Evolutionary conservation across 2,888 invertebrate genomes (phyloP), one percentile per base, ranked within the genome.

Genomic region (Pheosia tremula): DNA sequence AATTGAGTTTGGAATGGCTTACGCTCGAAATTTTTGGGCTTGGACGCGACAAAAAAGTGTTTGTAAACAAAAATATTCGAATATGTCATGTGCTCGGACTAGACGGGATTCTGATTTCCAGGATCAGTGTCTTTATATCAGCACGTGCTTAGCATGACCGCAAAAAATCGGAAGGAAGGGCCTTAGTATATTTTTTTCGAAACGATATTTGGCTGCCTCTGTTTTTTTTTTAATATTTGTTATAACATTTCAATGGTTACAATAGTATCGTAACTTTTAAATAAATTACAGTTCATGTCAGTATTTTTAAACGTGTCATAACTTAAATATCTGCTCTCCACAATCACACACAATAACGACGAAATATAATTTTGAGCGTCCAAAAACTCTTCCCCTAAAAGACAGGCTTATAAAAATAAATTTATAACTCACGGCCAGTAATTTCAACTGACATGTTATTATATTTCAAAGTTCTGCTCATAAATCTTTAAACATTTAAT

Each of bases 401-500:
- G 75, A 73, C 63, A 66, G 75, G 78, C 78, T 79, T 80, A 74
- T 84, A 83, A 85, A 85, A 79, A 77, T 82, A 79, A 88, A 92
- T 92, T 91, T 91, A 89, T 87, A 82, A 82, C 82, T 64, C 77
- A 71, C 74, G 82, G 78, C 75, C 81, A 74, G 88, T 87, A 90
- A 91, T 88, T 84, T 86, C 84, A 91, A 79, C 87, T 83, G 83
- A 71, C 82, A 68, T 76, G 87, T 91, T 89, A 90, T 90, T 91
- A 88, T 90, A 90, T 91, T 91, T 90, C 89, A 90, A 91, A 89
- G 87, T 85, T 85, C 85, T 83, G 71, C 72, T 81, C 83, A 81
- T 93, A 92, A 93, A 93, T 92, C 91, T 86, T 74, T 66, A 71
- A 70, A 85, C 84, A 81, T 87, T 88, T 89, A 86, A 87, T 89